A percentile compares a stretch with the other conserved stretches of the same genome.
These are phyloP conservation scores for Odontesthes bonariensis DNA, from an alignment of 2,113 vertebrate genomes.

Conservation along the genomic window DNA sequence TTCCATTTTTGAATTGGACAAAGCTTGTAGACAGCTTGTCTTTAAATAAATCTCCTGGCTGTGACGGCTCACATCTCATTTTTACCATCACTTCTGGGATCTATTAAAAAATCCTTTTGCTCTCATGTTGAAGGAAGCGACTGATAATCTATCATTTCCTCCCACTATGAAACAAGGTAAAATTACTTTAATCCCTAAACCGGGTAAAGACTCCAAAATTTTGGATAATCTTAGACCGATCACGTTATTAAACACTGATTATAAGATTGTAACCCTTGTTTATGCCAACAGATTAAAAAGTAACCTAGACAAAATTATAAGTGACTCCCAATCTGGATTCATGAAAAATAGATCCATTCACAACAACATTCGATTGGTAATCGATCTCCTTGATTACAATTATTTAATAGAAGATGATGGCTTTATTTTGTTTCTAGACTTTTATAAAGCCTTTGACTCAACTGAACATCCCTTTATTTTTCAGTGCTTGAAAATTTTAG, in stretches of 20 bases:
- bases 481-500: too few relatives aligned
- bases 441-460: too few relatives aligned
- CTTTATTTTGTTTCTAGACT: too few relatives aligned
- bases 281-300: background rate
- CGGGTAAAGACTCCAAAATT: background rate
- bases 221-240: background rate
- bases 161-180: background rate
- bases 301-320: background rate
- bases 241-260: background rate
- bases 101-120: too few relatives aligned
- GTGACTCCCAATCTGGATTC: background rate
- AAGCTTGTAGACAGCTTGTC: too few relatives aligned
- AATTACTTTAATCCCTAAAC: background rate
- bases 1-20: too few relatives aligned
- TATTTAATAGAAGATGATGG: background rate
- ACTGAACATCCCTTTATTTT: too few relatives aligned
- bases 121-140: too few relatives aligned
- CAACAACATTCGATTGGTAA: background rate
- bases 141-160: background rate
- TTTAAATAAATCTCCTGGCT: too few relatives aligned
- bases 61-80: too few relatives aligned
- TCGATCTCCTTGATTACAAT: background rate
- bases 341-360: background rate
- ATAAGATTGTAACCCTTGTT: background rate
- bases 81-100: too few relatives aligned